Evolutionary conservation across 64 coral and sea anemone genomes (phyloP), one percentile per base, ranked within the genome.

Genomic region (Montipora cactus): DNA sequence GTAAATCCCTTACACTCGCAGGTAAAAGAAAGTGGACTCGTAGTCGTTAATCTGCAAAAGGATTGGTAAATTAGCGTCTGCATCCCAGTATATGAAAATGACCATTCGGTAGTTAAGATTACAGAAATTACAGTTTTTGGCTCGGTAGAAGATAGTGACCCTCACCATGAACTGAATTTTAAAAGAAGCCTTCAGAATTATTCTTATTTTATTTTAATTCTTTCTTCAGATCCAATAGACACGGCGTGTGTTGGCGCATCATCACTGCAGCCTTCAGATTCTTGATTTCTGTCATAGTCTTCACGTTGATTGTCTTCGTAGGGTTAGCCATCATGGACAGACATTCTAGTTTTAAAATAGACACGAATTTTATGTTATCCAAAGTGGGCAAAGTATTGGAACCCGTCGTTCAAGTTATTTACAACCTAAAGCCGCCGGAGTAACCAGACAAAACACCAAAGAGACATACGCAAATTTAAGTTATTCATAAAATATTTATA

Each of bases 311-410:
- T 71, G 18, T 86, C 7, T 50, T 72, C 9, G 20, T 86, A 50
- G 82, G 82, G 20, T 49, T 86, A 71, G 67, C 66, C 44, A 71
- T 86, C 7, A 2, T 86, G 62, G 47, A 71, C 66, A 72, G 66
- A 50, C 16, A 69, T 48, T 20, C 18, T 10, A 86, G 12, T 13
- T 7, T 86, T 49, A 23, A 71, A 47, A 25, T 50, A 71, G 82
- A 72, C 46, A 86, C 44, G 67, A 6, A 86, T 37, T 71, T 72
- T 51, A 20, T 72, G 49, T 18, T 72, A 15, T 72, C 82, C n/a
- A 86, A 68, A 86, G 45, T 86, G 45, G 16, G 82, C 45, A 72
- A 86, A 51, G 12, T 86, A 10, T 70, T 86, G 62, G 62, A 86
- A 44, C 82, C 82, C 8, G 7, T 86, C 9, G 66, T 15, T 3